Evolutionary conservation across 2,888 invertebrate genomes (phyloP), one percentile per base, ranked within the genome.

Genomic region (Amphipyra tragopoginis): DNA sequence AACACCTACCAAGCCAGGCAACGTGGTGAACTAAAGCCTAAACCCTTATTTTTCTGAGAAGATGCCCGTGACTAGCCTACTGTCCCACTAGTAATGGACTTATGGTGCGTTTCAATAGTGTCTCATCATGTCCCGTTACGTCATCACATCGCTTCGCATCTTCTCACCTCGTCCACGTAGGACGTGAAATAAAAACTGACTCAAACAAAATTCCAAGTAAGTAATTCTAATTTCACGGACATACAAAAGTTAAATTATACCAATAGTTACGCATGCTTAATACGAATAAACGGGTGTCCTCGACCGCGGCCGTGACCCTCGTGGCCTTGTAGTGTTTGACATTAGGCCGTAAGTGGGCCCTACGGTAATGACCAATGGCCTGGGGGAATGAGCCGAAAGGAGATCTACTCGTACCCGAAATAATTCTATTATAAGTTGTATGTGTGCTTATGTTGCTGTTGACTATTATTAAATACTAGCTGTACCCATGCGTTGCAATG

Each of bases 291-390:
- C 54, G 53, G 33, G 62, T 62, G 69, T 51, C 70, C 70, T 57
- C 55, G 56, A 34, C 53, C 33, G 29, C 47, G 72, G 34, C 85
- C 84, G 5, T 84, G 85, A 81, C 82, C 81, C 48, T 29, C 6
- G 51, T 49, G 65, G 49, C 76, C 80, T 79, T 69, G 67, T 67
- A 48, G 53, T 60, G 53, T 73, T 72, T 82, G 61, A 58, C 67
- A 60, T 58, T 57, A 58, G 53, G 63, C 49, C n/a, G 52, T 67
- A 70, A 65, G 43, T 62, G 49, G 55, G 47, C 57, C 63, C 51
- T 38, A 65, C 42, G 39, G 61, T 70, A 70, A 65, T 64, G 39
- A 50, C 48, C 49, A 43, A n/a, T 45, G 36, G 36, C 34, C 58
- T 43, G 48, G 45, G 43, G 51, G 66, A 63, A 64, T 59, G 51